A percentile compares a stretch with the other conserved stretches of the same genome.
phyloP scores from a whole-genome alignment of 2,113 vertebrate genomes.

The Clarias macrocephalus region DNA sequence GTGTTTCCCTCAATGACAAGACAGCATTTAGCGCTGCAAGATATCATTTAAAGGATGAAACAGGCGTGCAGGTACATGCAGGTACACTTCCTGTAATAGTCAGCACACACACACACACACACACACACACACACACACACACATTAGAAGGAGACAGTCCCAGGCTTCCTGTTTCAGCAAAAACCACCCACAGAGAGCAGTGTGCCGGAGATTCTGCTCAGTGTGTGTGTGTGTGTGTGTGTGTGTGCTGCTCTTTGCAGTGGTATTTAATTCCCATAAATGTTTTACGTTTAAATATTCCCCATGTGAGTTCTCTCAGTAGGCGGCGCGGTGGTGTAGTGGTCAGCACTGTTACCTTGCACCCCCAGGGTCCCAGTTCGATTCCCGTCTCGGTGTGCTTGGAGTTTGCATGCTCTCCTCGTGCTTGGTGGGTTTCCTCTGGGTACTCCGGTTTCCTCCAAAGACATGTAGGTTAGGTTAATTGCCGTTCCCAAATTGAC shows the following conservation, averaged over 20 bases:
- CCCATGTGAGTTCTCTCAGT: no score
- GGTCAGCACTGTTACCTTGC: no score
- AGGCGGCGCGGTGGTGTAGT: no score
- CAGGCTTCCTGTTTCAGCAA: slow-evolving; percentile 33
- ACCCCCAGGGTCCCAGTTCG: no score
- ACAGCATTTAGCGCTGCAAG: slow-evolving; percentile 12
- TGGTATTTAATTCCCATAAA: neutral
- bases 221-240: neutral
- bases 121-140: neutral
- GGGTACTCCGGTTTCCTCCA: no score
- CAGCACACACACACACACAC: slow-evolving; percentile 2
- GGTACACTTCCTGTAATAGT: neutral
- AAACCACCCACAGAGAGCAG: slow-evolving; percentile 47
- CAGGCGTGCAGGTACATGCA: slow-evolving; percentile 32
- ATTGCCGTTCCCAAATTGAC: no score
- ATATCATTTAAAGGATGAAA: slow-evolving; percentile 42
- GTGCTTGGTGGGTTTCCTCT: no score
- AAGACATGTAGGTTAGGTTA: no score
- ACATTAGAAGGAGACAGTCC: slow-evolving; percentile 8
- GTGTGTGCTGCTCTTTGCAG: neutral
- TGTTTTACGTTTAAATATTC: neutral
- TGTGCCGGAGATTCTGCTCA: neutral
- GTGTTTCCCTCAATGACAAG: slow-evolving; percentile 17
- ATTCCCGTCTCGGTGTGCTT: no score
- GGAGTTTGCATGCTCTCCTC: no score